phyloP scores from a whole-genome alignment of 2,888 invertebrate species.

The Exocentrus adspersus region DNA sequence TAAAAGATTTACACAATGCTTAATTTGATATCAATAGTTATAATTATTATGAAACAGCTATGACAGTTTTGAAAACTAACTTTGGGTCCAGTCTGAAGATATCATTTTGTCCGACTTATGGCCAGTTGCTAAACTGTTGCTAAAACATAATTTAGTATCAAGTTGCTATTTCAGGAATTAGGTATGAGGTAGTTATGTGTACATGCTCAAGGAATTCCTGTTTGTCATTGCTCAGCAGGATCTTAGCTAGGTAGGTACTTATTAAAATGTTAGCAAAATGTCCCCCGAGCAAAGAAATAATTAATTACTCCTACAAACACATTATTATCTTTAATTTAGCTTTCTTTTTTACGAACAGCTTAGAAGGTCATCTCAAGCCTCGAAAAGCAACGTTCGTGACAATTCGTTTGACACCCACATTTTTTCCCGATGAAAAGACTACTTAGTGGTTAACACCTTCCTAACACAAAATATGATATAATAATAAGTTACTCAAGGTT shows the following conservation, averaged over 20 bases:
- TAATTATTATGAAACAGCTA: no score
- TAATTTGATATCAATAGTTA: no score
- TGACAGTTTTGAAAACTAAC: no score
- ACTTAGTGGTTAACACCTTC: background rate
- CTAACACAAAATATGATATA: background rate
- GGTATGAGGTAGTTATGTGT: no score
- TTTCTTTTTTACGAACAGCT: background rate
- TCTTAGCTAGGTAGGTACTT: background rate
- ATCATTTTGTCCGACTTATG: no score
- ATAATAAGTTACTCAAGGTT: background rate
- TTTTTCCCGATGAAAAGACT: constrained; percentile 1
- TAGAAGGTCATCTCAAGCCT: background rate
- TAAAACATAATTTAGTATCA: no score
- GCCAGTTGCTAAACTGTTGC: no score
- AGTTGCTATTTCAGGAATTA: no score
- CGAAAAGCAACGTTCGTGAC: background rate
- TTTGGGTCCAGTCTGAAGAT: no score
- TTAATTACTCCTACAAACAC: background rate
- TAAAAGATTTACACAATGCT: no score
- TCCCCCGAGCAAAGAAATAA: background rate
- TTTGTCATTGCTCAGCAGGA: background rate
- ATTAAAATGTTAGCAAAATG: background rate
- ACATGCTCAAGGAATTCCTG: no score
- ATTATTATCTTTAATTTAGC: no score
- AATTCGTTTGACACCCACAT: constrained; percentile 8